Evolutionary conservation across 2,113 vertebrate genomes (phyloP), one percentile per base, ranked within the genome.

Genomic region (Podiceps cristatus): DNA sequence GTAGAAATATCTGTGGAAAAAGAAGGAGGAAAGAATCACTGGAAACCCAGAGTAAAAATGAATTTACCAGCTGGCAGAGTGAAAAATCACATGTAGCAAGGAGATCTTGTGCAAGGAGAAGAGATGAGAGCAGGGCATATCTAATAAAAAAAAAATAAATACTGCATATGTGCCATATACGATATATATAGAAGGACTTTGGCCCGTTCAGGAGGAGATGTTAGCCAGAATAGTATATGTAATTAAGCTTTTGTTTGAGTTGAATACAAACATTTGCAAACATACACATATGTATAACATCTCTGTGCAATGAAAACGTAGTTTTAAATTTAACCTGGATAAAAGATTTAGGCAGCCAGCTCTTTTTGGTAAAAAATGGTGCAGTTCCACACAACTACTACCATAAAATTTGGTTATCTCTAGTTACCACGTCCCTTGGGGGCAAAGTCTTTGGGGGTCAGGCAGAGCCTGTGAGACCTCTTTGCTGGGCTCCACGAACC

Each of bases 1-100:
- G 60, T 79, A 82, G 75, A 94, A 95, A 95, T 0, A 5, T 75
- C 69, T 95, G 79, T 69, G 80, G 59, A 55, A 95, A 79, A 93
- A 84, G 27, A 68, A 68, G 68, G 83, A 49, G 52, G 84, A 95
- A 95, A 94, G 59, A 68, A 44, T 31, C 31, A 72, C 29, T 72
- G 76, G 59, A 89, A 93, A 91, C 11, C 23, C n/a, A n/a, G 72
- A 62, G 33, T 22, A 90, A 94, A 86, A 94, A 93, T 71, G 13
- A 79, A 86, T 90, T 47, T 93, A 78, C 42, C 37, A 50, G n/a
- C 45, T 68, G 64, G 55, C 27, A 79, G 71, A 84, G 42, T 69
- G 28, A 85, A 74, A 96, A 96, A 59, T 86, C 79, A 85, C 52
- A 56, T 28, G 49, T 62, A 72, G 25, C 13, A 42, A 68, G 28